phyloP scores from a whole-genome alignment of 1,140 invertebrate genomes.

The Cephus cinctus region DNA sequence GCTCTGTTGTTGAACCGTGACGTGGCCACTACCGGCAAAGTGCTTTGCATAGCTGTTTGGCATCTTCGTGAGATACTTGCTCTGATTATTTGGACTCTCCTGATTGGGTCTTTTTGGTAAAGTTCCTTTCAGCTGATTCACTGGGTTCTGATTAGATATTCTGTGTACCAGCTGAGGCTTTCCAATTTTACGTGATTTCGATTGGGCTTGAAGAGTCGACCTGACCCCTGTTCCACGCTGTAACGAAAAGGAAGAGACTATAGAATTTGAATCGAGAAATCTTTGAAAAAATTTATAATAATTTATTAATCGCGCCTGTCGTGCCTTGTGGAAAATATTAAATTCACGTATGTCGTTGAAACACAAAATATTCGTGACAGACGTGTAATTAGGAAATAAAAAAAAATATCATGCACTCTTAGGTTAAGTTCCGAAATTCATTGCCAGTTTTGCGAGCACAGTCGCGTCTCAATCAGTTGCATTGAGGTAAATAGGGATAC shows the following conservation, averaged over 20 bases:
- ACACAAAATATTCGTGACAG: too few species aligned
- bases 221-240: conserved; percentile 21
- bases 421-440: too few species aligned
- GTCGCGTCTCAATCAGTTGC: too few species aligned
- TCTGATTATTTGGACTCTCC: conserved; percentile 16
- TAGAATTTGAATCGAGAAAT: too few species aligned
- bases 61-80: conserved; percentile 28
- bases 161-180: conserved; percentile 17
- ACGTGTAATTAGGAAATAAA: too few species aligned
- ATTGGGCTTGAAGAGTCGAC: conserved; percentile 16
- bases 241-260: conserved; percentile 26
- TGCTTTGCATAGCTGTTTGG: conserved; percentile 29
- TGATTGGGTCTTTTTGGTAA: conserved; percentile 21
- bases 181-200: conserved; percentile 20
- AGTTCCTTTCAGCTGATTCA: background rate
- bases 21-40: conserved; percentile 16
- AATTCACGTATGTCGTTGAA: too few species aligned
- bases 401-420: too few species aligned
- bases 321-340: too few species aligned
- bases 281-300: too few species aligned
- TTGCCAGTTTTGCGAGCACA: too few species aligned
- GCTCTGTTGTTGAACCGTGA: background rate
- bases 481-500: too few species aligned
- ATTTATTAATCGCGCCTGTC: too few species aligned
- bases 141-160: conserved; percentile 8